phyloP scores from a whole-genome alignment of 2,113 vertebrate species.

The Macrotus californicus region DNA sequence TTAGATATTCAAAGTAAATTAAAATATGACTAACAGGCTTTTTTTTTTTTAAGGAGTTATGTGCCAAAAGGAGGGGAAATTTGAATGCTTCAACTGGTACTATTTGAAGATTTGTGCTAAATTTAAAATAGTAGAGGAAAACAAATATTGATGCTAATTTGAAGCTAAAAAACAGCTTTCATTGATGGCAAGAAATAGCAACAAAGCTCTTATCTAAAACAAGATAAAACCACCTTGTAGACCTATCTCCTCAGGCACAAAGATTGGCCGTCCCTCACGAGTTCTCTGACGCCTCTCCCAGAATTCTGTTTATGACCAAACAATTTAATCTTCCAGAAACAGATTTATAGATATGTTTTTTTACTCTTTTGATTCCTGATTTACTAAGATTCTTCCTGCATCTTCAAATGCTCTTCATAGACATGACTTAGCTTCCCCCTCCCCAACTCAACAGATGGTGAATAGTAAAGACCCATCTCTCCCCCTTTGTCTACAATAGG shows the following conservation, averaged over 20 bases:
- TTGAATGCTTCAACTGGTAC: not conserved
- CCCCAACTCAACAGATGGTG: not conserved
- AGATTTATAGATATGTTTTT: not conserved
- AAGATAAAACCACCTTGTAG: not conserved
- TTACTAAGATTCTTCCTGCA: not conserved
- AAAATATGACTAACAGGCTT: not conserved
- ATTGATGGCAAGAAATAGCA: not conserved
- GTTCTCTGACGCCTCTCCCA: not conserved
- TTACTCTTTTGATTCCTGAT: not conserved
- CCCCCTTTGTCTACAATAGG: not conserved
- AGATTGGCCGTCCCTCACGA: not conserved
- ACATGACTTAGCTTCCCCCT: not conserved
- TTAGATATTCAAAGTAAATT: not conserved
- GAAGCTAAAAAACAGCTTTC: not conserved
- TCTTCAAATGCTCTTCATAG: not conserved
- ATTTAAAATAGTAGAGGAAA: constrained; percentile 11
- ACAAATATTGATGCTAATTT: not conserved
- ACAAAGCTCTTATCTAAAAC: not conserved
- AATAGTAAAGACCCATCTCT: not conserved
- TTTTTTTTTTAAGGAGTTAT: not conserved
- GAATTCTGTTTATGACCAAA: not conserved
- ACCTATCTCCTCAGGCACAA: not conserved
- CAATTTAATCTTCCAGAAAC: not conserved
- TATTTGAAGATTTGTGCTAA: not conserved
- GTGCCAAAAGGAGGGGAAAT: not conserved